Percentiles rank a stretch among this genome's conserved stretches.
phyloP scores from a whole-genome alignment of 1,140 invertebrate genomes.

The Cydia amplana region DNA sequence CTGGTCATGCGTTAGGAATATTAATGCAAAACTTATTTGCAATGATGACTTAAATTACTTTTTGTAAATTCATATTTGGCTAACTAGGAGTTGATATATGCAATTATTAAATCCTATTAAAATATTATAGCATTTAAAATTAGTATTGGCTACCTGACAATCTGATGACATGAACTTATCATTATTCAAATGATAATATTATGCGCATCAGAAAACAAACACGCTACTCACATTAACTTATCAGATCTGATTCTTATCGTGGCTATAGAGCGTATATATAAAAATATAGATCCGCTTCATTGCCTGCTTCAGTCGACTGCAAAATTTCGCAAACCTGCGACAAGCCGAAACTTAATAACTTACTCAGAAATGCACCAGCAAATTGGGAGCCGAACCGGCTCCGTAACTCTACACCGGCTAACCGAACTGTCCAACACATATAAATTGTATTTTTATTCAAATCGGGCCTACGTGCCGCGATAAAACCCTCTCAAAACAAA shows the following conservation, averaged over 20 bases:
- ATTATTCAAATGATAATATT: conserved; percentile 22
- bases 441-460: conserved; percentile 79
- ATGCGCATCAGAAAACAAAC: conserved; percentile 18
- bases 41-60: not conserved
- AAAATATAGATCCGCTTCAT: conserved; percentile 19
- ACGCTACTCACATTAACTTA: conserved; percentile 14
- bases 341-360: conserved; percentile 79
- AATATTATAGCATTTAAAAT: not conserved
- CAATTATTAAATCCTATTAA: not conserved
- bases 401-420: conserved; percentile 71
- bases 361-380: conserved; percentile 77
- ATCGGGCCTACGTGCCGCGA: conserved; percentile 73
- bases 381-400: conserved; percentile 77
- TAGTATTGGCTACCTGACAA: not conserved
- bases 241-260: not conserved
- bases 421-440: conserved; percentile 72
- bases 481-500: conserved; percentile 75
- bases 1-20: too few species aligned
- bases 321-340: conserved; percentile 76
- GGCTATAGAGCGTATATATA: not conserved
- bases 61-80: not conserved
- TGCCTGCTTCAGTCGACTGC: conserved; percentile 57
- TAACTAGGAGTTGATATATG: not conserved
- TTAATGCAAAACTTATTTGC: too few species aligned
- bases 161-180: not conserved